Evolutionary conservation across 2,113 vertebrate species (phyloP), one percentile per base, ranked within the genome.

Genomic region (Strix uralensis): DNA sequence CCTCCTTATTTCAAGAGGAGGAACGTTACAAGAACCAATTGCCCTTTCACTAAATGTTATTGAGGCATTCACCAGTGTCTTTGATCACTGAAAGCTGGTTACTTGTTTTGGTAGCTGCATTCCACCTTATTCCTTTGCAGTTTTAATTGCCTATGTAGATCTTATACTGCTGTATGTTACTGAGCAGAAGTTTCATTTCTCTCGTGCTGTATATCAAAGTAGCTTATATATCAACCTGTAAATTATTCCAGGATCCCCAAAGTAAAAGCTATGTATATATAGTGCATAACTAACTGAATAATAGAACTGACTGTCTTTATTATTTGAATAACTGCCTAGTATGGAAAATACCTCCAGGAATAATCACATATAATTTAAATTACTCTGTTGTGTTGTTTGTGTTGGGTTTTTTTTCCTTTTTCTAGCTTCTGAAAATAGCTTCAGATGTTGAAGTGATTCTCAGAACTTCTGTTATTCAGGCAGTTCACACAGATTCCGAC

Each of bases 401-500:
- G 52, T 46, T 30, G 34, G 30, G 15, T n/a, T 52, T 81, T 89
- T 78, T 47, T 86, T 63, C 65, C 26, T 91, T 86, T 86, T 83
- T 57, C 82, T 96, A 98, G 98, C 93, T 98, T 82, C 90, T 98
- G 71, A 98, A 98, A 97, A 92, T 98, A 73, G 98, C 95, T 95
- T 97, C 98, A 23, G 98, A 98, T 95, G 98, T 98, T 92, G 98
- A 98, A 96, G 80, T 98, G 81, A 92, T 98, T 82, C 98, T 98
- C 42, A 97, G 98, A 94, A 98, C 98, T 86, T 98, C 97, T 57
- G 98, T 98, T 95, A 93, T 98, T 94, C 98, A 98, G 88, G 98
- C 97, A 9, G 85, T 98, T 94, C 98, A 98, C 80, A 98, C 96
- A 44, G 97, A 97, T 78, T 87, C 97, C 15, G 30, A 98, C 92